Base-by-base conservation (phyloP, 1,140 invertebrate genomes). In the Cecropterus lyciades region DNA sequence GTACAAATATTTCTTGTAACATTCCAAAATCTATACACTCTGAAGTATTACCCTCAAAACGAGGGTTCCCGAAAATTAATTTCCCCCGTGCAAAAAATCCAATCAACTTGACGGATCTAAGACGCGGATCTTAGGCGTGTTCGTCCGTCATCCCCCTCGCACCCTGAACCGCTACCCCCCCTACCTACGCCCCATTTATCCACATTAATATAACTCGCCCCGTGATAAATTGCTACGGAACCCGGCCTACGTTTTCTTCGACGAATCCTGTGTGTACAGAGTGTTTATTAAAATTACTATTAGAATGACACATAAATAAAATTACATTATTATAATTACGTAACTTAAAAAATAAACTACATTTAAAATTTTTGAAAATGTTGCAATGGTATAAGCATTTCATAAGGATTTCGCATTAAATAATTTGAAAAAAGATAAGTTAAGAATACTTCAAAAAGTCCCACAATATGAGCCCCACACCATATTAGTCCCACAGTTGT, bases 211-310 rank as follows among this genome's bases (percentile, higher is more conserved):
- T 87, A 82, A 85, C 85, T 86, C 76, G 80, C 77, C 81, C 81
- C 71, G 84, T 90, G 87, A 90, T 90, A 90, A 90, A 90, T 90
- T 88, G 79, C 84, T 70, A 79, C 78, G 57, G 83, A 85, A 73
- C 82, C 85, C 75, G 73, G 77, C 87, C 86, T 84, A 81, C 82
- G 84, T 84, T 88, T 89, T 90, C 87, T 90, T 90, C 82, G 83
- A 85, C 78, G 84, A 84, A 84, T 80, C 80, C 77, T 75, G 49
- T 64, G 57, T 66, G 40, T 82, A 88, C 75, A 87, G 84, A 66
- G 7, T 86, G 87, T 69, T 40, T 67, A 33, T 49, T 15, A 8
- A 45, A 15, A 45, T 40, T 30, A 5, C 1, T 30, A 8, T 0
- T 5, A 30, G 3, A 30, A 30, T 30, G 7, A 30, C 27, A 30